Percentiles rank a stretch among this genome's conserved stretches.
Evolutionary conservation across 2,888 invertebrate genomes (phyloP).

Genomic region (Tineola bisselliella): DNA sequence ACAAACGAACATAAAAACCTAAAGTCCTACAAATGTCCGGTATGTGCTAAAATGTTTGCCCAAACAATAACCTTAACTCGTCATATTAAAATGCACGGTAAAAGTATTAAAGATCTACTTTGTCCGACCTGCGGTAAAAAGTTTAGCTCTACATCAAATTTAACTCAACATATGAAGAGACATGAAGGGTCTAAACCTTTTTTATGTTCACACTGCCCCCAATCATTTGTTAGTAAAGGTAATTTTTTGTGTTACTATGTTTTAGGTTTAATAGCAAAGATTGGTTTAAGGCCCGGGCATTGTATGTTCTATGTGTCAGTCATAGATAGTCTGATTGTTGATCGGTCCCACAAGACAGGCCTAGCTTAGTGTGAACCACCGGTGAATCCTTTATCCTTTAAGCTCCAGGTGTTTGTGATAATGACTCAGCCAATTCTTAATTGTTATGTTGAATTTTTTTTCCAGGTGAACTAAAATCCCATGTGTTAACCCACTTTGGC

Average conservation of each 20-base stretch:
- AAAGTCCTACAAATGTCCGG: constrained; percentile 32
- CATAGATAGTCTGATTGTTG: too few relatives aligned
- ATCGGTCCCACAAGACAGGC: too few relatives aligned
- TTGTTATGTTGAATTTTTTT: too few relatives aligned
- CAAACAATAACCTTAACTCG: constrained; percentile 55
- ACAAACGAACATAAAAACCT: constrained; percentile 44
- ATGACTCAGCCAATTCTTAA: too few relatives aligned
- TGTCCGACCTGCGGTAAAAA: constrained; percentile 66
- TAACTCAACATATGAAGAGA: constrained; percentile 63
- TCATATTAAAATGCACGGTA: constrained; percentile 58
- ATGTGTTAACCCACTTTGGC: constrained; percentile 61
- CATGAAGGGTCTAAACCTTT: constrained; percentile 62
- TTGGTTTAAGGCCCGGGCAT: too few relatives aligned
- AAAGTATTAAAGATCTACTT: constrained; percentile 25
- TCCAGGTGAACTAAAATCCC: constrained; percentile 59
- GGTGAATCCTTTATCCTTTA: too few relatives aligned
- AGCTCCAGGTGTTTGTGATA: too few relatives aligned
- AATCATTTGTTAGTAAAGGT: constrained; percentile 65
- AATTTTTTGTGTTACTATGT: too few relatives aligned
- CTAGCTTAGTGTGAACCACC: too few relatives aligned
- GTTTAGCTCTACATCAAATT: constrained; percentile 63
- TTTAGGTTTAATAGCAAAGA: too few relatives aligned
- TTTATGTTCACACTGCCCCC: constrained; percentile 63
- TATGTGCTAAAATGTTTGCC: constrained; percentile 47
- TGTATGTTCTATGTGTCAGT: too few relatives aligned